phyloP scores from a whole-genome alignment of 2,797 vertebrate species.

The Rachycentron canadum region DNA sequence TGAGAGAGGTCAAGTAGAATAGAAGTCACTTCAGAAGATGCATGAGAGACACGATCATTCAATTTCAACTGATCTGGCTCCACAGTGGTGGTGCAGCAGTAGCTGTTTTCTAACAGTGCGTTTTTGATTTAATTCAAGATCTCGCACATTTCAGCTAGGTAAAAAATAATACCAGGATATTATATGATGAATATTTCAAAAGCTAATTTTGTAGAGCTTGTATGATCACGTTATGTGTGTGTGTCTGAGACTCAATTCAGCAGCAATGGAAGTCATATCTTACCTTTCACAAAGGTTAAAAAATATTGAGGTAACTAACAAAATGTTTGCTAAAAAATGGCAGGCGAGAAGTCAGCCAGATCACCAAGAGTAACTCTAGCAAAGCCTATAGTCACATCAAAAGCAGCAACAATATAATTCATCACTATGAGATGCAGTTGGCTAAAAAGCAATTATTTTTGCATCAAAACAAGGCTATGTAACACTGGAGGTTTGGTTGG shows the following conservation, averaged over 20 bases:
- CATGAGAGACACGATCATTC: conserved; percentile 8
- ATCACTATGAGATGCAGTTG: not conserved
- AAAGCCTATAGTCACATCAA: conserved; percentile 2
- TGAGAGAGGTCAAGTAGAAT: not conserved
- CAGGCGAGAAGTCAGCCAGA: not conserved
- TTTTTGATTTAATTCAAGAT: conserved; percentile 10
- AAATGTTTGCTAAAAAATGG: not conserved
- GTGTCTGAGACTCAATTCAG: conserved; percentile 29
- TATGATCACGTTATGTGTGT: not conserved
- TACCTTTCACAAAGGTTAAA: not conserved
- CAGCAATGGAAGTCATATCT: not conserved
- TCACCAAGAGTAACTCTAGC: not conserved
- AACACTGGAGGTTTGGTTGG: conserved; percentile 33
- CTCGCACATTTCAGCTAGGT: not conserved
- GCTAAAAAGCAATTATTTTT: conserved; percentile 11
- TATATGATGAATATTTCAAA: not conserved
- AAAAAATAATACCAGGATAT: not conserved
- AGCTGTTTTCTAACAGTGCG: conserved; percentile 18
- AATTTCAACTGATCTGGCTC: conserved; percentile 26
- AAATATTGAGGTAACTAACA: not conserved
- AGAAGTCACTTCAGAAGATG: conserved; percentile 36
- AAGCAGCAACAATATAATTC: conserved; percentile 21
- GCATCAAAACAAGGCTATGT: conserved; percentile 44
- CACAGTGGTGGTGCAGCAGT: conserved; percentile 10
- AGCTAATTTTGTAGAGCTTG: not conserved